These are phyloP conservation scores for Plagiodera versicolora DNA, from an alignment of 2,888 invertebrate genomes.

Conservation along the genomic window DNA sequence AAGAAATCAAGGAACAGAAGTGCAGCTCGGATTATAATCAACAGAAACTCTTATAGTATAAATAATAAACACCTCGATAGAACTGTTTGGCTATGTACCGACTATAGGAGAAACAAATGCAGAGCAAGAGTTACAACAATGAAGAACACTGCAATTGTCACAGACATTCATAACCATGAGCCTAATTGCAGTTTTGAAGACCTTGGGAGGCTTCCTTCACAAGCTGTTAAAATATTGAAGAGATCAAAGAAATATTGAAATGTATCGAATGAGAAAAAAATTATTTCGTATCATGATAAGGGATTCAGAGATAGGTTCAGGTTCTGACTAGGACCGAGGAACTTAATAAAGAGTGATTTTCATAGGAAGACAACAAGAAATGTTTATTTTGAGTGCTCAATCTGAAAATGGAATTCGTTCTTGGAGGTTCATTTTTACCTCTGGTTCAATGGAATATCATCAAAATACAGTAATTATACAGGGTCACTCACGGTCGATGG, in stretches of 20 bases:
- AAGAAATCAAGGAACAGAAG: constrained; percentile 32
- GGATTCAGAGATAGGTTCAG: too few relatives aligned
- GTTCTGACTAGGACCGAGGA: too few relatives aligned
- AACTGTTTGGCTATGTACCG: constrained; percentile 39
- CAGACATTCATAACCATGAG: constrained; percentile 32
- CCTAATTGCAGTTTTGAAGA: constrained; percentile 28
- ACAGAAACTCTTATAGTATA: constrained; percentile 32
- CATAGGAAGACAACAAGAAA: too few relatives aligned
- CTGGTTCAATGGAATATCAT: too few relatives aligned
- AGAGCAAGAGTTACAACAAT: constrained; percentile 35
- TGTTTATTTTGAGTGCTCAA: too few relatives aligned
- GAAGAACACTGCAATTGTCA: constrained; percentile 28
- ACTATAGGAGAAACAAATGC: constrained; percentile 36
- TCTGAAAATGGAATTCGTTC: too few relatives aligned
- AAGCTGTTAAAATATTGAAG: constrained; percentile 21
- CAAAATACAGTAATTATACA: too few relatives aligned
- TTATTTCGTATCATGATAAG: too few relatives aligned
- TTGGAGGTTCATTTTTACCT: too few relatives aligned
- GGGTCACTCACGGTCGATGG: too few relatives aligned
- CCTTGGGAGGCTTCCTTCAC: constrained; percentile 27
- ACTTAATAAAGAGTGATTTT: too few relatives aligned
- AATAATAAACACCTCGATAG: constrained; percentile 32
- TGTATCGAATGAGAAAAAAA: too few relatives aligned
- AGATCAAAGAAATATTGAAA: constrained; percentile 16
- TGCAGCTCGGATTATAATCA: constrained; percentile 36